Evolutionary conservation across 2,888 invertebrate genomes (phyloP), one percentile per base, ranked within the genome.

Genomic region (Philopedon plagiatum): DNA sequence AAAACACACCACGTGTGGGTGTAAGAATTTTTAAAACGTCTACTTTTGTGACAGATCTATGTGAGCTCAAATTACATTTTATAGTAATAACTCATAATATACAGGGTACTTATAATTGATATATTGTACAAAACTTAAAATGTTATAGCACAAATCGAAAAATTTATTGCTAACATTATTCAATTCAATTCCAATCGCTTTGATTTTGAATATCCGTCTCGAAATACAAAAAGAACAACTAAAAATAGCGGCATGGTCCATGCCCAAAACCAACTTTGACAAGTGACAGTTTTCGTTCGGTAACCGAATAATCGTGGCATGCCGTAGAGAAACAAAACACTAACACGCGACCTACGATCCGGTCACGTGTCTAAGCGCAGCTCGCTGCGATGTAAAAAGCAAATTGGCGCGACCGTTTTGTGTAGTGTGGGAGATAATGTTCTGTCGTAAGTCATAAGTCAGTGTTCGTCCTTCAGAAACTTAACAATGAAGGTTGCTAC

Each of bases 261-360:
- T 5, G 41, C 11, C 39, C 19, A 60, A 60, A 60, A 60, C 29
- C 26, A 21, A 65, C 41, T 56, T 56, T 65, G 64, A 65, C 58
- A 71, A 56, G 54, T 71, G 65, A 65, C 71, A 65, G 71, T 65
- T 65, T 23, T 57, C 39, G 68, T 56, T 54, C 44, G 23, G 65
- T 66, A 71, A 71, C 60, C 51, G 29, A 65, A 71, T 71, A 71
- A 66, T 66, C 71, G 71, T 66, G 71, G 66, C 32, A 26, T 26
- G 41, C 57, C 29, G 64, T 49, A 39, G 61, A 61, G 60, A 66
- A 71, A 71, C 71, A 71, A 71, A 71, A 71, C 71, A 54, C 65
- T 41, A 66, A 46, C 71, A 71, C 71, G 71, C 71, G 71, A 71
- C 66, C 46, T 61, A 56, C 66, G 61, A 71, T 66, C 46, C 51